Evolutionary conservation across 2,113 vertebrate species (phyloP).

Genomic region (Craseonycteris thonglongyai): DNA sequence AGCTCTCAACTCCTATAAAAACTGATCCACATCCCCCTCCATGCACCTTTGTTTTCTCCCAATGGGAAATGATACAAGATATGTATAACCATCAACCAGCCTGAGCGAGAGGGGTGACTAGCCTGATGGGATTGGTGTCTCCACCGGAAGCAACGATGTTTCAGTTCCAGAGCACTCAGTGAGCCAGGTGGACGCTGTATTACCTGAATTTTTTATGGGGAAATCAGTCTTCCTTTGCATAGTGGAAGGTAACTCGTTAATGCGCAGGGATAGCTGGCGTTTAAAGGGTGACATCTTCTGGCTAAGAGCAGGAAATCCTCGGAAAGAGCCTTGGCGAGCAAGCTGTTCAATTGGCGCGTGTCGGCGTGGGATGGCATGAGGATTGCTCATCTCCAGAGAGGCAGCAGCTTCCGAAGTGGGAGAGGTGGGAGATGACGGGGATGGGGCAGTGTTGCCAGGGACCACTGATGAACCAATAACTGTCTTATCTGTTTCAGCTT

Average conservation of each 20-base stretch:
- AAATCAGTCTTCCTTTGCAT: slow-evolving; percentile 97
- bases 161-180: not conserved
- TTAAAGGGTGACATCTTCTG: slow-evolving; percentile 99
- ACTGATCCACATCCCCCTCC: not conserved
- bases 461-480: slow-evolving; percentile 70
- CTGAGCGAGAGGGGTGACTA: not conserved
- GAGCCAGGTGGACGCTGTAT: slow-evolving; percentile 26
- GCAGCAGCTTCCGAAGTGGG: slow-evolving; percentile 81
- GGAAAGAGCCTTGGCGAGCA: slow-evolving; percentile 96
- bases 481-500: slow-evolving; percentile 87
- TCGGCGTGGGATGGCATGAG: slow-evolving; percentile 91
- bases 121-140: not conserved
- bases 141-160: not conserved
- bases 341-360: slow-evolving; percentile 95
- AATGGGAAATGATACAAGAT: not conserved
- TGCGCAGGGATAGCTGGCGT: slow-evolving; percentile 93
- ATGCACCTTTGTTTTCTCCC: not conserved
- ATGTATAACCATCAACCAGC: not conserved
- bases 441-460: slow-evolving; percentile 74
- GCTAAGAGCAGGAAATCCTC: slow-evolving; percentile 95
- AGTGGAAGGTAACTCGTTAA: slow-evolving; percentile 96
- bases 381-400: slow-evolving; percentile 83
- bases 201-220: slow-evolving; percentile 93
- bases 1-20: not conserved
- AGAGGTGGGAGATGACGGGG: slow-evolving; percentile 87